phyloP scores from a whole-genome alignment of 2,797 vertebrate genomes.

The Parauchenoglanis punctatus region DNA sequence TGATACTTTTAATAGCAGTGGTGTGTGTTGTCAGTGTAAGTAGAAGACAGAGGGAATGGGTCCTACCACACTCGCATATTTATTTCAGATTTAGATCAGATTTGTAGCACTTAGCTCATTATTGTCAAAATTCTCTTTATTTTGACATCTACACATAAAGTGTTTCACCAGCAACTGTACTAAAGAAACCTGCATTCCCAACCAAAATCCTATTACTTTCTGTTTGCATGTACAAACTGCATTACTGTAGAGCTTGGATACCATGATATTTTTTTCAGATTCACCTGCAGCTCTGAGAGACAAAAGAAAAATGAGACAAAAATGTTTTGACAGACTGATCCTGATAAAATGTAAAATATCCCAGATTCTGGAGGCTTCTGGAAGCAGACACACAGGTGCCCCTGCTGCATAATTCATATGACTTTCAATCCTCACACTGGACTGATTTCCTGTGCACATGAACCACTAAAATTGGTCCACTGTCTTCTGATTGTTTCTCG shows the following conservation, averaged over 20 bases:
- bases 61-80: background rate
- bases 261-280: slow-evolving; percentile 31
- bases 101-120: background rate
- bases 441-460: slow-evolving; percentile 60
- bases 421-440: slow-evolving; percentile 63
- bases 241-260: slow-evolving; percentile 12
- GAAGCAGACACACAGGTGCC: slow-evolving; percentile 67
- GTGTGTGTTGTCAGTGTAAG: background rate
- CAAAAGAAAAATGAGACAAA: slow-evolving; percentile 30
- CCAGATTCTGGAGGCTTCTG: slow-evolving; percentile 69
- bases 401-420: slow-evolving; percentile 75
- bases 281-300: slow-evolving; percentile 22
- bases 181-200: background rate
- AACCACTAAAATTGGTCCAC: slow-evolving; percentile 37
- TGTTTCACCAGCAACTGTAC: background rate
- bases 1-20: background rate
- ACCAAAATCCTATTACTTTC: slow-evolving; percentile 12
- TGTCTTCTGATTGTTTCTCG: slow-evolving; percentile 42
- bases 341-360: slow-evolving; percentile 70
- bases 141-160: background rate
- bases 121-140: background rate
- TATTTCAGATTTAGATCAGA: background rate
- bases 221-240: background rate
- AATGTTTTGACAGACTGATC: slow-evolving; percentile 67
- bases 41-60: background rate